Base-by-base conservation (phyloP, 1,140 invertebrate genomes). In the Neodiprion virginianus region DNA sequence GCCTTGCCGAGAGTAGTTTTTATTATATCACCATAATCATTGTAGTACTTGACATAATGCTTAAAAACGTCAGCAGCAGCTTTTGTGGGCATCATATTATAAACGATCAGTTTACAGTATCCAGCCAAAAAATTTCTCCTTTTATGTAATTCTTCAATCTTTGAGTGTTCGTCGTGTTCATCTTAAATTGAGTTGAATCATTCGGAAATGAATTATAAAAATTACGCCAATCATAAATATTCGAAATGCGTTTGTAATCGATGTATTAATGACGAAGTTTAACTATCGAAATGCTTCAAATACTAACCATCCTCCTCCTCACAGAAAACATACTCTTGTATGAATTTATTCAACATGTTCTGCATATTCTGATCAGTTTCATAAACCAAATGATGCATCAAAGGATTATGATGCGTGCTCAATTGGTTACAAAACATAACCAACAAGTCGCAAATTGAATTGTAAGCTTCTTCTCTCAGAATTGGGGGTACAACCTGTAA, bases 1-100 rank as follows among this genome's bases (percentile, higher is more conserved):
- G 97, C 96, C 89, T 99, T 99, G 72, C 96, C 95, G 78, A 99
- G 89, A 1, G 98, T 99, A 11, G 95, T 94, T 90, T 99, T 99
- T 72, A 99, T 99, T 72, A 99, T 99, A 87, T 99, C 98, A n/a
- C 98, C 98, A 90, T 99, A 99, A 87, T 99, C 97, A 86, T 98
- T 98, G 85, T 98, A 99, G 86, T 96, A 98, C 93, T 97, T 98
- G 71, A 99, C 96, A 86, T 99, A 99, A 87, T 99, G 96, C 86
- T 98, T 97, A 86, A 99, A 98, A 74, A 99, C 95, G 86, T 98
- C 96, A 1, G 96, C 95, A 17, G 96, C 97, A 78, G 95, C 93
- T 83, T 95, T 94, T 3, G 97, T 97, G 5, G 96, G 96, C 82
- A 99, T 93, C 76, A 99, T 95, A 86, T 99, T 99, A 89, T 99